phyloP scores from a whole-genome alignment of 2,797 vertebrate species.

The Bradypodion ventrale region DNA sequence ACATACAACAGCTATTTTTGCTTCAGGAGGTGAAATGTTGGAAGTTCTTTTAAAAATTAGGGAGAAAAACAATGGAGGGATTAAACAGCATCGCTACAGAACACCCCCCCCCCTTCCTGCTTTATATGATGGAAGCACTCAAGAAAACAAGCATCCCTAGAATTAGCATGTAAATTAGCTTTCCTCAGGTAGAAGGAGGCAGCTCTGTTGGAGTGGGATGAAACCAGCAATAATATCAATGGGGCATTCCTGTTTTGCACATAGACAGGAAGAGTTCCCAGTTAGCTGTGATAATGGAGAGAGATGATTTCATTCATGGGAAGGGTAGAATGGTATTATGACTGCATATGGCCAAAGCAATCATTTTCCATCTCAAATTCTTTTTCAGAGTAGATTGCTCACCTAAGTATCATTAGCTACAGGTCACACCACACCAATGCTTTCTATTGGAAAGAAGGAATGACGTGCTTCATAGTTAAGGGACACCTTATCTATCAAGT shows the following conservation, averaged over 20 bases:
- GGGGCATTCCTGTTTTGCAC: not conserved
- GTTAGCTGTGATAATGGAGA: not conserved
- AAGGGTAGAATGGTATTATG: not conserved
- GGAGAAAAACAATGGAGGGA: not conserved
- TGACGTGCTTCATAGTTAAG: not conserved
- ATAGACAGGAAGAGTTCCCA: not conserved
- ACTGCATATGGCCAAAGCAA: not conserved
- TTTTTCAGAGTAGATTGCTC: not conserved
- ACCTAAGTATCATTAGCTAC: not conserved
- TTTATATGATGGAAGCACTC: not conserved
- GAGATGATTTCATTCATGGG: not conserved
- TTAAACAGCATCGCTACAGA: not conserved
- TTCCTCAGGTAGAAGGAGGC: no score
- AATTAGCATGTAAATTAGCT: not conserved
- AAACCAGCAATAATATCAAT: not conserved
- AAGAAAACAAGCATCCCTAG: not conserved
- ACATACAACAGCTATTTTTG: not conserved
- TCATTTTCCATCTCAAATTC: not conserved
- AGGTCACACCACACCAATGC: constrained; percentile 9
- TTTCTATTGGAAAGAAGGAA: not conserved
- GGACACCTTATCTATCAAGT: not conserved
- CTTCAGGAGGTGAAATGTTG: not conserved
- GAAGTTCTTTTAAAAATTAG: not conserved
- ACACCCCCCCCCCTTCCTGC: no score
- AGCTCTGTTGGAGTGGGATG: not conserved